Conservation (phyloP, 2,797 vertebrate species). For the Liasis olivaceus region DNA sequence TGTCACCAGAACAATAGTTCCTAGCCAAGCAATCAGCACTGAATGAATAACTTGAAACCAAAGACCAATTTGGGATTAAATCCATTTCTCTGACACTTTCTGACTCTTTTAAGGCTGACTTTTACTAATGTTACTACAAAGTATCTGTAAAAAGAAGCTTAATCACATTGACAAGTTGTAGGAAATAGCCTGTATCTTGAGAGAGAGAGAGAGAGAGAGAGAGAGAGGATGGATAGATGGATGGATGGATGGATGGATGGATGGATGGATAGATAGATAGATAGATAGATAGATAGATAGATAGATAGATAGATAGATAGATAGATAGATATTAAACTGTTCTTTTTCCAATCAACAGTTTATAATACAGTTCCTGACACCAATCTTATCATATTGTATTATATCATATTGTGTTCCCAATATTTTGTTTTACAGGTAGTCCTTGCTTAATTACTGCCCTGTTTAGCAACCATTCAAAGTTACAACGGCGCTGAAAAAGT, state of each 20-base stretch:
- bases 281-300: background rate
- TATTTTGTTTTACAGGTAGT: background rate
- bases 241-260: background rate
- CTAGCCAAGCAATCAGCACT: slow-evolving; percentile 48
- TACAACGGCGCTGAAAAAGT: background rate
- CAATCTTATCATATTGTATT: background rate
- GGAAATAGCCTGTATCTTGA: background rate
- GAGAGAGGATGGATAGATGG: background rate
- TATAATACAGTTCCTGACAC: background rate
- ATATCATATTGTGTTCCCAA: background rate
- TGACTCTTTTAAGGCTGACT: background rate
- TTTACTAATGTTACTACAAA: slow-evolving; percentile 11
- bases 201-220: background rate
- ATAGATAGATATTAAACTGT: background rate
- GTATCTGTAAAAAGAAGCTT: slow-evolving; percentile 5
- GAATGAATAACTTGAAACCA: slow-evolving; percentile 50
- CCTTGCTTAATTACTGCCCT: background rate
- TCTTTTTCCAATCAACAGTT: background rate
- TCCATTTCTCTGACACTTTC: background rate
- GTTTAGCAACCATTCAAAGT: background rate
- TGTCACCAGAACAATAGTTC: slow-evolving; percentile 30
- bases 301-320: background rate
- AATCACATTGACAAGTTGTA: background rate
- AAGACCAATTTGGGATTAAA: background rate
- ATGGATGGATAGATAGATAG: background rate